phyloP scores from a whole-genome alignment of 1,140 invertebrate species.

The Vanessa atalanta region DNA sequence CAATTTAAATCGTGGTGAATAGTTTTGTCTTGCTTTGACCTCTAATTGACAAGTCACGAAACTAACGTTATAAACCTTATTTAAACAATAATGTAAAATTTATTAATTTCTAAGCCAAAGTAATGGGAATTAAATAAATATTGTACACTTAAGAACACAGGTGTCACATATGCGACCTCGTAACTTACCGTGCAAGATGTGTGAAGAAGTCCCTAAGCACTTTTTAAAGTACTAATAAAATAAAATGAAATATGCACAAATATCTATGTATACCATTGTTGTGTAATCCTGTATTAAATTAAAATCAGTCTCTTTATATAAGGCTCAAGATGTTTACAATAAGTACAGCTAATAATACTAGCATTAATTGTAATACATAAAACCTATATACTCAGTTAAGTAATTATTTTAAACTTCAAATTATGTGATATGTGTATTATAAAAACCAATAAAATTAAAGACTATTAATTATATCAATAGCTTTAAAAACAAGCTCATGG shows the following conservation, averaged over 20 bases:
- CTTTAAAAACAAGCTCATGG: too few relatives aligned
- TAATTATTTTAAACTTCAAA: neutral
- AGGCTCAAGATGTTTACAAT: slow-evolving; percentile 21
- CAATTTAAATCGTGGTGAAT: too few relatives aligned
- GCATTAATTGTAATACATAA: slow-evolving; percentile 7
- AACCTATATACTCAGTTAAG: neutral
- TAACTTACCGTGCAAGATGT: neutral
- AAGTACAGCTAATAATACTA: slow-evolving; percentile 19
- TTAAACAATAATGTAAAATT: too few relatives aligned
- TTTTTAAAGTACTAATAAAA: neutral
- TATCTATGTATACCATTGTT: slow-evolving; percentile 12
- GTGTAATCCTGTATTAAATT: slow-evolving; percentile 9
- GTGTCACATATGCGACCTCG: neutral
- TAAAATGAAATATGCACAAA: slow-evolving; percentile 6
- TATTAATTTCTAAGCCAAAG: too few relatives aligned
- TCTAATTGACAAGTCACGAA: too few relatives aligned
- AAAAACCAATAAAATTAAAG: neutral
- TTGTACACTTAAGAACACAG: neutral
- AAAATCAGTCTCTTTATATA: slow-evolving; percentile 6
- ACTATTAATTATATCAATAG: neutral
- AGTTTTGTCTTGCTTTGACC: too few relatives aligned
- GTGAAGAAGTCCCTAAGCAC: neutral
- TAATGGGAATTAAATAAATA: neutral
- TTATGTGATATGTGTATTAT: too few relatives aligned
- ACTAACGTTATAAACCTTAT: too few relatives aligned